Evolutionary conservation across 2,113 vertebrate species (phyloP), one percentile per base, ranked within the genome.

Genomic region (Anoplopoma fimbria): DNA sequence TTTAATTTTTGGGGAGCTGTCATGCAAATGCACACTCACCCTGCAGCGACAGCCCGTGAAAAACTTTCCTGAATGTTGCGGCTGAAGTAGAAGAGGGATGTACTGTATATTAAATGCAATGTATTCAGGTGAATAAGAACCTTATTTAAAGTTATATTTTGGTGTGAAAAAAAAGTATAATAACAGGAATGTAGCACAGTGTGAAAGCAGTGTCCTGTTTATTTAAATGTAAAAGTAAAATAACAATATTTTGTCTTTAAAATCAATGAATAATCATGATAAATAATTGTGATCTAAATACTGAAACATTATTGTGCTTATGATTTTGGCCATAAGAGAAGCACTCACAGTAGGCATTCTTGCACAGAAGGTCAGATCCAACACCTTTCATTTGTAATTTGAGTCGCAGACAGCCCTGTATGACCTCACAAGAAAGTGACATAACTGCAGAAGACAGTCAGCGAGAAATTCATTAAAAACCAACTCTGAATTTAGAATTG

Each of bases 381-480:
- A 21, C 27, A 38, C 68, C 57, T 64, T 36, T 81, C 77, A 60
- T 77, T 83, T 86, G 42, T 73, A 63, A 69, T 65, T 75, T 21
- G 31, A 64, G 40, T 72, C 42, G 4, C 29, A 38, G 6, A 33
- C 25, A 5, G 36, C 19, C 47, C 6, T 27, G 6, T 57, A 45
- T 82, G 72, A 84, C 49, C 75, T 74, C 21, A 2, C 71, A 67
- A 57, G 69, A 27, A 19, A 34, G 70, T 47, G 53, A 60, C 42
- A 47, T 74, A 68, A 77, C 64, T 5, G 47, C 36, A n/a, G 47
- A n/a, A 62, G 68, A 60, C 55, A 23, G 58, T 63, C 77, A 45
- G n/a, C 38, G 21, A 75, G 69, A 55, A 40, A 2, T 67, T 85
- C 65, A 72, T 85, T 88, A 72, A 70, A 40, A 85, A 69, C 53